phyloP scores from a whole-genome alignment of 1,140 invertebrate genomes.

The Babylonia areolata region DNA sequence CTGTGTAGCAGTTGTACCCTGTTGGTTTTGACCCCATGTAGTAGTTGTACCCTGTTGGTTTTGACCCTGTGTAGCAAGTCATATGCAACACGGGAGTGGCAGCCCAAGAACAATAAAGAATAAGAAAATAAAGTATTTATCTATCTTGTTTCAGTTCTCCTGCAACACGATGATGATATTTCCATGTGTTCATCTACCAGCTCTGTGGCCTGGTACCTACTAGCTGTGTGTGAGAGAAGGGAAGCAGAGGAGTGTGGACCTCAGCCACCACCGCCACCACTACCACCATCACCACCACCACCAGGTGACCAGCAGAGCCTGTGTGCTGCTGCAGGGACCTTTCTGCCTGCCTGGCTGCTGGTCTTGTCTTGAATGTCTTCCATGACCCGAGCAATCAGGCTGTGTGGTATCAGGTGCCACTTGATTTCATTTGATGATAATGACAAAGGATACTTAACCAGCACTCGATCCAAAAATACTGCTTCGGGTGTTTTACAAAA shows the following conservation, averaged over 20 bases:
- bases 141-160: neutral
- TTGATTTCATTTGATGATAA: no score
- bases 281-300: no score
- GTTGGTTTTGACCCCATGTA: no score
- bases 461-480: neutral
- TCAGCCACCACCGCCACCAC: no score
- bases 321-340: no score
- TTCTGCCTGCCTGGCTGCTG: no score
- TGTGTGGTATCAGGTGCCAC: neutral
- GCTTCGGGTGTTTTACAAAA: neutral
- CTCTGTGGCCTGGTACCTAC: neutral
- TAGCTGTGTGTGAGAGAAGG: neutral
- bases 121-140: neutral
- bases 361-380: neutral
- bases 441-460: no score
- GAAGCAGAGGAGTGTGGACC: neutral
- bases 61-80: no score
- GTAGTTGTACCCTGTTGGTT: no score
- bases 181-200: neutral
- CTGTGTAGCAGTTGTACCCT: no score
- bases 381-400: neutral
- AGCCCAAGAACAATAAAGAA: no score
- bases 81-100: no score
- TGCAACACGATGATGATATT: neutral
- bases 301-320: neutral